Percentiles rank a stretch among this genome's conserved stretches.
These are phyloP conservation scores for Leptopilina syphax DNA, from an alignment of 2,888 invertebrate genomes.

Conservation along the genomic window DNA sequence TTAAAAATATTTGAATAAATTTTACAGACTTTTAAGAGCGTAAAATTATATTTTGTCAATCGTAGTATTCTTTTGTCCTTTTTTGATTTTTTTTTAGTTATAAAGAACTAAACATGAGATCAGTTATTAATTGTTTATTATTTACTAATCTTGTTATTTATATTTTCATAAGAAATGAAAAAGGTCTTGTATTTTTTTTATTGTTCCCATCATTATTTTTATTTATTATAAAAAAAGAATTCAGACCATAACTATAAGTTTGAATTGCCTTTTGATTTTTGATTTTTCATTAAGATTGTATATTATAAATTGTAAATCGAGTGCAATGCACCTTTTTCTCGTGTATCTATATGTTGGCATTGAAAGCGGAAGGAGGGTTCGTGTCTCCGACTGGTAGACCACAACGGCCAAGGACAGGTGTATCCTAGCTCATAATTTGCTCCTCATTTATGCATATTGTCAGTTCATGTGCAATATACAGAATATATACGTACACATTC, in stretches of 20 bases:
- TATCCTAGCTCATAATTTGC: constrained; percentile 51
- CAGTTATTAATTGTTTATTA: too few relatives aligned
- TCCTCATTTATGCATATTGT: constrained; percentile 49
- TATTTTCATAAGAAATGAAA: too few relatives aligned
- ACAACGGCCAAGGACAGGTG: constrained; percentile 62
- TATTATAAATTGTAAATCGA: constrained; percentile 14
- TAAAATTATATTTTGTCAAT: too few relatives aligned
- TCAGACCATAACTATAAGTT: background rate
- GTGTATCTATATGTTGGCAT: constrained; percentile 41
- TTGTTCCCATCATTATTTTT: too few relatives aligned
- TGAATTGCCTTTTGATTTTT: background rate
- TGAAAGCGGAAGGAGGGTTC: constrained; percentile 62
- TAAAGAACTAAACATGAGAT: too few relatives aligned
- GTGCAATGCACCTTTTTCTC: constrained; percentile 24
- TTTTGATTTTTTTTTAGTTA: too few relatives aligned
- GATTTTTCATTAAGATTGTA: constrained; percentile 28
- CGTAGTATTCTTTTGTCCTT: too few relatives aligned
- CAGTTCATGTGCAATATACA: background rate
- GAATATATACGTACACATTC: background rate
- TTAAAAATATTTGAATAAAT: too few relatives aligned
- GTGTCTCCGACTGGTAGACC: constrained; percentile 45
- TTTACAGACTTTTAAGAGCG: too few relatives aligned
- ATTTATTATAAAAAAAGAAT: background rate
- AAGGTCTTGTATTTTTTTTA: too few relatives aligned
- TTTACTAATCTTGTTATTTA: too few relatives aligned